Conservation (phyloP, 2,888 invertebrate species). For the Cheilosia urbana region DNA sequence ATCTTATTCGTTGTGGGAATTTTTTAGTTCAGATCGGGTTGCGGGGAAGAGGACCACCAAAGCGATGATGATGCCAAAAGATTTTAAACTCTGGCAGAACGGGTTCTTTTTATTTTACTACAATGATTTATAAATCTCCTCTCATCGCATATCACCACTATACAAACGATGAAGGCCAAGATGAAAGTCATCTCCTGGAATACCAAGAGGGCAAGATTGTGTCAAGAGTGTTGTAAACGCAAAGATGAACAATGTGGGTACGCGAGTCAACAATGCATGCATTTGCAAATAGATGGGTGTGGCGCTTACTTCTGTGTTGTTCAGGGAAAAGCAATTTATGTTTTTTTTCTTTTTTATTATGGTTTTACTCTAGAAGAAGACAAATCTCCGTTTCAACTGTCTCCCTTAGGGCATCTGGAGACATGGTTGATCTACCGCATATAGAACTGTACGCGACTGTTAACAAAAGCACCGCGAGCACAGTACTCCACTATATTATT, state of each 20-base stretch:
- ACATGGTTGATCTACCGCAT: constrained; percentile 53
- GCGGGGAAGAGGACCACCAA: constrained; percentile 13
- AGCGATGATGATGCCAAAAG: constrained; percentile 58
- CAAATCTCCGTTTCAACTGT: constrained; percentile 6
- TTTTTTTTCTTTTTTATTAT: background rate
- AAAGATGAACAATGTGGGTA: constrained; percentile 65
- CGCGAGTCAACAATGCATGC: constrained; percentile 65
- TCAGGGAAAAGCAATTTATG: background rate
- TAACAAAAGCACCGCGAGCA: too few species aligned
- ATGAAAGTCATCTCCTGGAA: constrained; percentile 59
- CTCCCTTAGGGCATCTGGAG: constrained; percentile 56
- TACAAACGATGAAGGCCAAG: constrained; percentile 41
- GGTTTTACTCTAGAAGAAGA: constrained; percentile 28
- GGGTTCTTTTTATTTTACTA: constrained; percentile 1
- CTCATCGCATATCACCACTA: constrained; percentile 23
- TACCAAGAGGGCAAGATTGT: constrained; percentile 37
- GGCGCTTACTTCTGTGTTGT: constrained; percentile 64
- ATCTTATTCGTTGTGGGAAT: constrained; percentile 21
- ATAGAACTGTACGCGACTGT: background rate
- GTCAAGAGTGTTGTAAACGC: constrained; percentile 54
- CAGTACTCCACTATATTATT: too few species aligned
- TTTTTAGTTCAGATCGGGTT: constrained; percentile 34
- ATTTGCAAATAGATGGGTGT: constrained; percentile 69
- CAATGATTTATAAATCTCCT: constrained; percentile 54
- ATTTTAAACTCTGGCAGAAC: constrained; percentile 59